Conservation (phyloP, 2,888 invertebrate species). For the Lasiommata megera region DNA sequence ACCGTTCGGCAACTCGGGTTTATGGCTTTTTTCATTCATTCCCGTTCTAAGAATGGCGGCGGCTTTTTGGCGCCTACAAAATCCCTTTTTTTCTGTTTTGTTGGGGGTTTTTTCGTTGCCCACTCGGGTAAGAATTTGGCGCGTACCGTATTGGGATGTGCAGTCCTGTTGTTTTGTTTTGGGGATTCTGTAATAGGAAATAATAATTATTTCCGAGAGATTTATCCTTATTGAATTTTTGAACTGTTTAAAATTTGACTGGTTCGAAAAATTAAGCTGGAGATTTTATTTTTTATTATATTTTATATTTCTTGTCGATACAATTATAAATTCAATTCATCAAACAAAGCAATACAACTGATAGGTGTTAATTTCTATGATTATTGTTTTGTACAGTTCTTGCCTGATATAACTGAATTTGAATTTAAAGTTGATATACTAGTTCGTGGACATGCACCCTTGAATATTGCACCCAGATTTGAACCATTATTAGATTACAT, state of each 20-base stretch:
- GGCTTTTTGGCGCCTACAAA: constrained; percentile 73
- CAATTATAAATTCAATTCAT: no score
- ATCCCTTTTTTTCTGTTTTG: constrained; percentile 44
- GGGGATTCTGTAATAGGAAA: neutral
- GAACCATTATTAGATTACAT: no score
- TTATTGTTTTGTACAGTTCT: no score
- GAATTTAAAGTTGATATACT: no score
- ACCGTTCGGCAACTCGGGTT: constrained; percentile 64
- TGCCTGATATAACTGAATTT: no score
- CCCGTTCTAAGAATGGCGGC: constrained; percentile 68
- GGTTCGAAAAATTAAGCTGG: no score
- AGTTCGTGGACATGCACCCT: no score
- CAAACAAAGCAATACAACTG: no score
- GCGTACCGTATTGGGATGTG: constrained; percentile 37
- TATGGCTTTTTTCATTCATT: constrained; percentile 71
- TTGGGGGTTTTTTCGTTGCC: constrained; percentile 31
- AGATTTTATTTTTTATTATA: no score
- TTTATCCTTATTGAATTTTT: neutral
- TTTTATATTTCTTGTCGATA: no score
- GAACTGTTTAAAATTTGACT: neutral
- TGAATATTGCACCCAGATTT: no score
- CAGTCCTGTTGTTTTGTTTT: neutral
- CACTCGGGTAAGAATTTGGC: constrained; percentile 45
- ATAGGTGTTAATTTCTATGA: no score
- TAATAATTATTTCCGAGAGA: neutral